These are phyloP conservation scores for Saimiri boliviensis DNA, from an alignment of 2,113 vertebrate species.

Conservation along the genomic window DNA sequence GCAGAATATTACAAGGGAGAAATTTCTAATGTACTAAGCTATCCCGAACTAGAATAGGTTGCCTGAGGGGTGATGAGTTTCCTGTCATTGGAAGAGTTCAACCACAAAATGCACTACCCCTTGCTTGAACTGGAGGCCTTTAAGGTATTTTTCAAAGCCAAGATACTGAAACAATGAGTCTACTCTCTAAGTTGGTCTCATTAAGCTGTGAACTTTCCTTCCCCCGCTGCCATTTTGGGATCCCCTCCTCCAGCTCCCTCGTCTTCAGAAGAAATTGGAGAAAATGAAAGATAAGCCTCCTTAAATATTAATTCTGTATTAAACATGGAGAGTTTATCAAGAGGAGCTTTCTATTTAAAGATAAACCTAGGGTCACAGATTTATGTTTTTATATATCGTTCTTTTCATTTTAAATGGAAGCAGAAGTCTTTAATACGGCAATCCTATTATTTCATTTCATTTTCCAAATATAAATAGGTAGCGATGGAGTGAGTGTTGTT, in stretches of 20 bases:
- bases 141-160: background rate
- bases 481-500: background rate
- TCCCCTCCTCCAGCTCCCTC: background rate
- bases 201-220: background rate
- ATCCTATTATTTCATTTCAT: slow-evolving; percentile 29
- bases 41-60: background rate
- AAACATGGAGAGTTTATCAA: background rate
- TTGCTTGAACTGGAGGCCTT: background rate
- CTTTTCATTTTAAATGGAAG: slow-evolving; percentile 48
- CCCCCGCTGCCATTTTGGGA: background rate
- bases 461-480: slow-evolving; percentile 18
- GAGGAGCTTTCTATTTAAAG: slow-evolving; percentile 15
- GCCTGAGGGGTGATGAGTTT: background rate
- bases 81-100: background rate
- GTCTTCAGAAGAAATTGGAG: background rate
- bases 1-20: background rate
- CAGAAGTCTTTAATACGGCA: background rate
- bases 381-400: slow-evolving; percentile 40
- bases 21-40: background rate
- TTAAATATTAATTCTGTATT: slow-evolving; percentile 2
- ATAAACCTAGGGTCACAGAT: slow-evolving; percentile 14
- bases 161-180: background rate
- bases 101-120: background rate
- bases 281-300: background rate
- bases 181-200: background rate